Evolutionary conservation across 2,797 vertebrate genomes (phyloP).

Genomic region (Anas bahamensis): DNA sequence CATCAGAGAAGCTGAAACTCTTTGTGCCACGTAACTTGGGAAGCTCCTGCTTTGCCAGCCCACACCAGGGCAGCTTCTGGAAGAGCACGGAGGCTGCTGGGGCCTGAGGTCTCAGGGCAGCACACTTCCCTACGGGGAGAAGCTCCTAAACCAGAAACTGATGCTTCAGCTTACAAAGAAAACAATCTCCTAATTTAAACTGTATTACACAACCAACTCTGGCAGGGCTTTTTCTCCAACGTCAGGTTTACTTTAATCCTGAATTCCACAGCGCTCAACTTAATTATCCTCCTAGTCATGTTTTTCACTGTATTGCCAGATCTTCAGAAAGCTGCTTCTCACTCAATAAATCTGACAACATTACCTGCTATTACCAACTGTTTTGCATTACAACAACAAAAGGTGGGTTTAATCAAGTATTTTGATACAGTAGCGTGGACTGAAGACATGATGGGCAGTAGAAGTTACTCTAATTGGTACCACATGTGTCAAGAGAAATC

Average conservation of each 20-base stretch:
- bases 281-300: slow-evolving; percentile 55
- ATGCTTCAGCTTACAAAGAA: slow-evolving; percentile 39
- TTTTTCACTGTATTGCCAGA: slow-evolving; percentile 26
- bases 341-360: slow-evolving; percentile 65
- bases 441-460: slow-evolving; percentile 49
- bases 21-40: neutral
- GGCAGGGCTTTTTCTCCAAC: slow-evolving; percentile 18
- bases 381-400: slow-evolving; percentile 59
- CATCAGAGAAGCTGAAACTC: neutral
- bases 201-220: slow-evolving; percentile 10
- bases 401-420: slow-evolving; percentile 60
- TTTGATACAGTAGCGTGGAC: slow-evolving; percentile 60
- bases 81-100: neutral
- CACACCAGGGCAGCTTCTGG: neutral
- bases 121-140: neutral
- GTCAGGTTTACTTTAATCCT: slow-evolving; percentile 46
- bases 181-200: slow-evolving; percentile 51
- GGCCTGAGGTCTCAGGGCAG: neutral
- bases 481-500: slow-evolving; percentile 57
- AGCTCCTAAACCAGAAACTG: slow-evolving; percentile 31
- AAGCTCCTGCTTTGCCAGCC: neutral
- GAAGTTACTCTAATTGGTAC: slow-evolving; percentile 56
- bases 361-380: slow-evolving; percentile 54
- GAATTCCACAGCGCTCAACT: slow-evolving; percentile 37
- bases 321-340: slow-evolving; percentile 64